A percentile compares a stretch with the other conserved stretches of the same genome.
Conservation (phyloP, 2,888 invertebrate species). For the Oxystoma pomonae region DNA sequence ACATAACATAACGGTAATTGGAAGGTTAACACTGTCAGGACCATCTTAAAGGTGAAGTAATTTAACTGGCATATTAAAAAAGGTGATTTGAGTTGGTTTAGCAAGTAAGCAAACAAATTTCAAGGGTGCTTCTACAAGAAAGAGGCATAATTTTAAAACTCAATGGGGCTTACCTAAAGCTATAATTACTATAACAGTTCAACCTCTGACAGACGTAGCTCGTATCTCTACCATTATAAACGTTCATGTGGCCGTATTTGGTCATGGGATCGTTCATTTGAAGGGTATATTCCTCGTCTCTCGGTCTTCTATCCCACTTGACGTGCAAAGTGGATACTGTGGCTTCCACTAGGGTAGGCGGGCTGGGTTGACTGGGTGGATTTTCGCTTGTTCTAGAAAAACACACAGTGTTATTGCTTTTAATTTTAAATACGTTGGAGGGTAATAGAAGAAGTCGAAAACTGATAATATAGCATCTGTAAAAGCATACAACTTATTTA, state of each 20-base stretch:
- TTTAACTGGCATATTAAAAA: background rate
- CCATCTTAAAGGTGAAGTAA: background rate
- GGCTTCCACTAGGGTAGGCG: slow-evolving; percentile 67
- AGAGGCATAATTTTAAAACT: background rate
- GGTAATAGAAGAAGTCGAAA: too few species aligned
- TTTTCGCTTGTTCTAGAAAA: slow-evolving; percentile 65
- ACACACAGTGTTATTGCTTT: too few species aligned
- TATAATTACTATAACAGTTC: slow-evolving; percentile 72
- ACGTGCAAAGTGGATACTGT: slow-evolving; percentile 62
- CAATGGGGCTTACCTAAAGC: slow-evolving; percentile 55
- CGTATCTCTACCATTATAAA: slow-evolving; percentile 65
- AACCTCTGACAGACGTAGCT: slow-evolving; percentile 65
- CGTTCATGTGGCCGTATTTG: slow-evolving; percentile 51
- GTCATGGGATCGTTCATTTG: slow-evolving; percentile 64
- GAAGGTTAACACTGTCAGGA: too few species aligned
- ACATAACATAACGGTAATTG: too few species aligned
- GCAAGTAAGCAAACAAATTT: background rate
- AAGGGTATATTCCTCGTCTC: slow-evolving; percentile 76
- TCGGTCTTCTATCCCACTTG: slow-evolving; percentile 69
- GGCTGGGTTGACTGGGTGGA: slow-evolving; percentile 72
- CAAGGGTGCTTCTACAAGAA: background rate
- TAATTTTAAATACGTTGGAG: too few species aligned
- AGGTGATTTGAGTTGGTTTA: background rate
- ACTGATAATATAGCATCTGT: too few species aligned
- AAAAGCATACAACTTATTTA: too few species aligned